A percentile compares a stretch with the other conserved stretches of the same genome.
Evolutionary conservation across 2,888 invertebrate genomes (phyloP).

Genomic region (Mechanitis messenoides): DNA sequence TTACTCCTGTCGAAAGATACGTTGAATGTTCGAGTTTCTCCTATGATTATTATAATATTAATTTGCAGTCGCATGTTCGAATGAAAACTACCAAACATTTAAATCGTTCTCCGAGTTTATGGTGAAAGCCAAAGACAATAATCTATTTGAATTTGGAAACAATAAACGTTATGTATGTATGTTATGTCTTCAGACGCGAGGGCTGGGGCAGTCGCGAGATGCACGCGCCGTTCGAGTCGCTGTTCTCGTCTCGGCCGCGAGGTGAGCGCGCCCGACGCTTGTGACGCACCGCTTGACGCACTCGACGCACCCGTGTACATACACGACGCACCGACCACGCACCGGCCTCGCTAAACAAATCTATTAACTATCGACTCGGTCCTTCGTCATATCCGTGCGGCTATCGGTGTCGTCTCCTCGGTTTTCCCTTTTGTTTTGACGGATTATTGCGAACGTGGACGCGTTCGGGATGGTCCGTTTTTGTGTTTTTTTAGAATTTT

Average conservation of each 20-base stretch:
- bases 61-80: no score
- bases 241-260: slow-evolving; percentile 82
- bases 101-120: no score
- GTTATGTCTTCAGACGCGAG: slow-evolving; percentile 53
- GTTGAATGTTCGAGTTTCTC: no score
- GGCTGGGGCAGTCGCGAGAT: slow-evolving; percentile 81
- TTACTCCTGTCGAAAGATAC: no score
- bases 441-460: slow-evolving; percentile 15
- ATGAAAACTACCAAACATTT: no score
- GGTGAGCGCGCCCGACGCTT: slow-evolving; percentile 71
- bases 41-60: no score
- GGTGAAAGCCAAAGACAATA: neutral
- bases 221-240: slow-evolving; percentile 83
- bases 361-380: slow-evolving; percentile 61
- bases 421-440: slow-evolving; percentile 32
- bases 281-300: slow-evolving; percentile 35
- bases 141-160: neutral
- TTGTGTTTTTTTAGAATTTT: slow-evolving; percentile 49
- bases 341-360: slow-evolving; percentile 55
- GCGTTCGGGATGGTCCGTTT: slow-evolving; percentile 43
- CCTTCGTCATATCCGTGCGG: slow-evolving; percentile 28
- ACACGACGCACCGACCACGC: slow-evolving; percentile 14
- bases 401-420: slow-evolving; percentile 58
- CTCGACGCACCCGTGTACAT: slow-evolving; percentile 61
- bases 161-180: neutral